Evolutionary conservation across 2,797 vertebrate genomes (phyloP).

Genomic region (Vultur gryphus): DNA sequence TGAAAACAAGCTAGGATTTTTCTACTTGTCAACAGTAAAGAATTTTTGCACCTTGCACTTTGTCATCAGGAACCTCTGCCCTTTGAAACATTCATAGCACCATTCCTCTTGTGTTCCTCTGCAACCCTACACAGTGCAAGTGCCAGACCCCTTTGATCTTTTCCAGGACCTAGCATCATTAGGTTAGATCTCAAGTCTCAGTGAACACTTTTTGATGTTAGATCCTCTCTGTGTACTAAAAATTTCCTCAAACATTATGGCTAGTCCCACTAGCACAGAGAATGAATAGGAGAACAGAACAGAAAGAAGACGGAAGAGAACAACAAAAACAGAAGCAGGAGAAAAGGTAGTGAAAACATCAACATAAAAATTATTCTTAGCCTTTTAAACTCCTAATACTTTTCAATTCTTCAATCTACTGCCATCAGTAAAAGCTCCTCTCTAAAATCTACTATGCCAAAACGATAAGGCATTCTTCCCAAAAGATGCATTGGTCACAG

Average conservation of each 20-base stretch:
- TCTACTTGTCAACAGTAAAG: not conserved
- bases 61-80: not conserved
- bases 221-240: not conserved
- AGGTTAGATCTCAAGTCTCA: not conserved
- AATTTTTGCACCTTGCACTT: not conserved
- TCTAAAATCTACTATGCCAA: not conserved
- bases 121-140: not conserved
- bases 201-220: not conserved
- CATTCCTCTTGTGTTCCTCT: not conserved
- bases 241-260: not conserved
- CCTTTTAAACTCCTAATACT: not conserved
- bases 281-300: not conserved
- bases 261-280: constrained; percentile 2
- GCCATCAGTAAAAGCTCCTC: not conserved
- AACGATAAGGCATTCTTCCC: not conserved
- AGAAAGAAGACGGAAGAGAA: not conserved
- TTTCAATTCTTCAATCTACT: not conserved
- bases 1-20: not conserved
- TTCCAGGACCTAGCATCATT: not conserved
- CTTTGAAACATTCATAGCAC: not conserved
- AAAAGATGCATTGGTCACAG: not conserved
- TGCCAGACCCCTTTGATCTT: not conserved
- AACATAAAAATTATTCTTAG: not conserved
- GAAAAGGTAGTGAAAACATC: not conserved
- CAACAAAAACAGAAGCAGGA: not conserved